Evolutionary conservation across 2,113 vertebrate species (phyloP).

Genomic region (Anhinga anhinga): DNA sequence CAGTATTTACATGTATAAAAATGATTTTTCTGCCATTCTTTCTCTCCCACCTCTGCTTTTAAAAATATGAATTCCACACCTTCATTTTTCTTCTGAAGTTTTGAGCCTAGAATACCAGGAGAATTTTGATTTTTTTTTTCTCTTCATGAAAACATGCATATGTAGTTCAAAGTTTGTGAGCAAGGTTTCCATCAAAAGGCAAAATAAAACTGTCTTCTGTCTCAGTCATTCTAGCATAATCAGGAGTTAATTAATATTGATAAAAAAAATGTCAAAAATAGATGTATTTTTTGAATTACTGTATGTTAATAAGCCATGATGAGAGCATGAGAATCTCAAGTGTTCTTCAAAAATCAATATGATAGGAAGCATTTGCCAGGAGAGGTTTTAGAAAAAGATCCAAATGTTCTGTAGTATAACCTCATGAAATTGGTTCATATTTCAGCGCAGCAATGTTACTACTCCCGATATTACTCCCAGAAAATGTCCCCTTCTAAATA

Average conservation of each 20-base stretch:
- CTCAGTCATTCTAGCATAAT: neutral
- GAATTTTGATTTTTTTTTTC: neutral
- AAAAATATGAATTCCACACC: neutral
- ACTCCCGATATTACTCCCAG: neutral
- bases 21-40: neutral
- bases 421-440: neutral
- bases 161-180: neutral
- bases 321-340: neutral
- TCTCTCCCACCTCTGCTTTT: neutral
- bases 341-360: constrained; percentile 43
- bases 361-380: constrained; percentile 9
- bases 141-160: neutral
- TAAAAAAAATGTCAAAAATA: neutral
- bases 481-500: constrained; percentile 41
- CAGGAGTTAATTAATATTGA: constrained; percentile 18
- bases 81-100: neutral
- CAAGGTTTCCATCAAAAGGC: neutral
- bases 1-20: neutral
- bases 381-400: neutral
- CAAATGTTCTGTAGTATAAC: constrained; percentile 9
- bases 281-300: neutral
- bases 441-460: neutral
- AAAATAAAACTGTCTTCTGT: neutral
- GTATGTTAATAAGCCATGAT: constrained; percentile 27
- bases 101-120: neutral